Percentiles rank a stretch among this genome's conserved stretches.
These are phyloP conservation scores for Helogale parvula DNA, from an alignment of 2,113 vertebrate species.

Conservation along the genomic window DNA sequence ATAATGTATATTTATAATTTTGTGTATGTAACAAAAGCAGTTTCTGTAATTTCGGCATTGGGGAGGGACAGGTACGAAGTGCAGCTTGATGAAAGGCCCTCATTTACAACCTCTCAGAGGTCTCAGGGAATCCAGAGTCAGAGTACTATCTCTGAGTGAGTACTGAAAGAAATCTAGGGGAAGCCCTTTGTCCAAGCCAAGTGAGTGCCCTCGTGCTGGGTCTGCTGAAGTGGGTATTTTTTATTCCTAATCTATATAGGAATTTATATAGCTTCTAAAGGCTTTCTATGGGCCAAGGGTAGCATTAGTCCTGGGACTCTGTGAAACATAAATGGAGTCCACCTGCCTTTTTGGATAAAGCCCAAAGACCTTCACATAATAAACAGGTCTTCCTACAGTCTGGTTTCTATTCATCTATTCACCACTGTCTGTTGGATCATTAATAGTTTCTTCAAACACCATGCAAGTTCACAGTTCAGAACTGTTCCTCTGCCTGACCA, in stretches of 20 bases:
- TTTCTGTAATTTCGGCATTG: background rate
- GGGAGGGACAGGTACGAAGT: background rate
- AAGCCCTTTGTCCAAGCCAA: background rate
- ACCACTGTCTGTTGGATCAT: background rate
- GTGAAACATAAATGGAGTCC: background rate
- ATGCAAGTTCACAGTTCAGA: background rate
- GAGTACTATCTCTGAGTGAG: rapidly evolving
- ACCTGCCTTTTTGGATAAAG: background rate
- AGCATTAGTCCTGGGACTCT: background rate
- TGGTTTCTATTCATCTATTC: background rate
- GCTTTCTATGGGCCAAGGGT: background rate
- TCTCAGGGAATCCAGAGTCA: background rate
- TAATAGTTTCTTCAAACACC: background rate
- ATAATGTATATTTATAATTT: background rate
- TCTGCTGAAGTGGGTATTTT: background rate
- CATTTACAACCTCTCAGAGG: background rate
- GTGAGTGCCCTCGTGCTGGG: background rate
- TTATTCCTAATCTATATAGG: background rate
- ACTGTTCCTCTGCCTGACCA: background rate
- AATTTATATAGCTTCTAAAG: background rate
- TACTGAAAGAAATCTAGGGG: background rate
- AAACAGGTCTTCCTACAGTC: background rate
- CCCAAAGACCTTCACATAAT: background rate
- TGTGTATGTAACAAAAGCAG: background rate
- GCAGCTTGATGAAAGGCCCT: background rate